A percentile compares a stretch with the other conserved stretches of the same genome.
phyloP scores from a whole-genome alignment of 1,140 invertebrate genomes.

The Drosophila albomicans region DNA sequence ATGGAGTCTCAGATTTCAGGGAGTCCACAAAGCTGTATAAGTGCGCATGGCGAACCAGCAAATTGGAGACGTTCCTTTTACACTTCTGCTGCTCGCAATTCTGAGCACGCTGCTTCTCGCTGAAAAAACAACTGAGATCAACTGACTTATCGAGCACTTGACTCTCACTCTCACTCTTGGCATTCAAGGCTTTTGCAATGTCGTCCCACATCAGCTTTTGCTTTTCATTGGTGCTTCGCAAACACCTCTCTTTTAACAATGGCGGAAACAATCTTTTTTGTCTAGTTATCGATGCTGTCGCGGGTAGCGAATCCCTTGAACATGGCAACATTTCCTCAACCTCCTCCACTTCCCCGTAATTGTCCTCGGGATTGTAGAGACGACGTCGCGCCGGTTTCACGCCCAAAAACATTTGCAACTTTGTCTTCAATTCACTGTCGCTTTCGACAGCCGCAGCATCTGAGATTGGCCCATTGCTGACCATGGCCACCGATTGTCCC shows the following conservation, averaged over 20 bases:
- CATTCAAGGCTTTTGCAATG: slow-evolving; percentile 42
- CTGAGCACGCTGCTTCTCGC: slow-evolving; percentile 1
- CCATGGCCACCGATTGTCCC: slow-evolving; percentile 28
- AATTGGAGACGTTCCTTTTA: not conserved
- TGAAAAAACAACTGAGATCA: slow-evolving; percentile 47
- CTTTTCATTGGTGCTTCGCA: slow-evolving; percentile 12
- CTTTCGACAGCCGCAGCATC: slow-evolving; percentile 19
- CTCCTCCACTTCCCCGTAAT: slow-evolving; percentile 18
- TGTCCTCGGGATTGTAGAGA: slow-evolving; percentile 54
- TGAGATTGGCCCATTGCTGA: slow-evolving; percentile 14
- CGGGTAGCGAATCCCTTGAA: not conserved
- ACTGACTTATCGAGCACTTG: slow-evolving; percentile 50
- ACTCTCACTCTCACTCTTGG: slow-evolving; percentile 35
- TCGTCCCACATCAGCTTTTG: slow-evolving; percentile 32
- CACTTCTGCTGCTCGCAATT: slow-evolving; percentile 51
- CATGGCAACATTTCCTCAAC: no score
- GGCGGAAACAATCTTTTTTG: not conserved
- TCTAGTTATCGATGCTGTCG: not conserved
- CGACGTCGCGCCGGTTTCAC: slow-evolving; percentile 47
- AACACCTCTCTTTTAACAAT: slow-evolving; percentile 8
- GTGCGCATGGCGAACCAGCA: slow-evolving; percentile 24
- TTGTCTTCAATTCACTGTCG: slow-evolving; percentile 47
- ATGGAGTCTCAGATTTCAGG: slow-evolving; percentile 38
- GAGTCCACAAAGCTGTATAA: slow-evolving; percentile 63
- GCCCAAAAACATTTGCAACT: slow-evolving; percentile 57